Base-by-base conservation (phyloP, 2,113 vertebrate genomes). In the Oostethus manadensis region DNA sequence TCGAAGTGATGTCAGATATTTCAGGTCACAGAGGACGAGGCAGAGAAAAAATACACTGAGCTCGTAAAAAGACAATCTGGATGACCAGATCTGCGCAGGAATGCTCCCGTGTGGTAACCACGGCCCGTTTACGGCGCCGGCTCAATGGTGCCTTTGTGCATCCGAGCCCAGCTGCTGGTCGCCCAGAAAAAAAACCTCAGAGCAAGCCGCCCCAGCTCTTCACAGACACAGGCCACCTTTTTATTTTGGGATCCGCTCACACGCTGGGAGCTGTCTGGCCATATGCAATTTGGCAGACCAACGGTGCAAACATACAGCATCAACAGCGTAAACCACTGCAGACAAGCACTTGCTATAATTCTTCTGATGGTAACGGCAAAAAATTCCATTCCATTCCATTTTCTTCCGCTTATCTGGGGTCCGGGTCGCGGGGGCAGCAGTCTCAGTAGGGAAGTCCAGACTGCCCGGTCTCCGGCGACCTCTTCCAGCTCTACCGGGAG, bases 71-170 rank as follows among this genome's bases (percentile, higher is more conserved):
- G 62, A 70, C 63, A 60, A 59, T 56, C 15, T 68, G 64, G 70
- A 78, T 10, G 51, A 54, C 18, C 62, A 63, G 55, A 51, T 68
- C 62, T 72, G 58, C 64, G n/a, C 0, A 68, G 80, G 80, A 80
- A 80, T 78, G 59, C 68, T 68, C 70, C 74, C 65, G 64, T 60
- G 76, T 10, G 44, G 70, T 65, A 67, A 80, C 84, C 84, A 71
- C 82, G 72, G 74, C 16, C 63, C 16, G 69, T 85, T 81, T 78
- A 78, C 74, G 48, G 65, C 61, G 4, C 61, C 1, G 66, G 42
- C 82, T 84, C 71, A 78, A 84, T 78, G 61, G 66, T 48, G 73
- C 67, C 80, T 83, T 80, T 81, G 74, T 84, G 73, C 71, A 70
- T 75, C 68, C 21, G 59, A 65, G 73, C 64, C 66, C 76, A 84